Evolutionary conservation across 2,888 invertebrate species (phyloP).

Genomic region (Dusona sp.): DNA sequence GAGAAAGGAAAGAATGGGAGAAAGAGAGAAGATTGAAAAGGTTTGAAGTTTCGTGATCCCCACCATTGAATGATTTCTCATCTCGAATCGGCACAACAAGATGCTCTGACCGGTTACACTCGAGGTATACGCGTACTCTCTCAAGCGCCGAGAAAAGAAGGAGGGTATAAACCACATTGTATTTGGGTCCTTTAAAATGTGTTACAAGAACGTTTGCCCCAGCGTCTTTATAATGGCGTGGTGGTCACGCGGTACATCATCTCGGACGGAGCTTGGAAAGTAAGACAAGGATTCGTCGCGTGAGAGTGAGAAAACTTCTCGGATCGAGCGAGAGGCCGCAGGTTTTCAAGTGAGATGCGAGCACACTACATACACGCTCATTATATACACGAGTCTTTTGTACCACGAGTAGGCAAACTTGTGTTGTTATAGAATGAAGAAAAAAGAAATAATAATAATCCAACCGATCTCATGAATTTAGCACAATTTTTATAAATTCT

Average conservation of each 20-base stretch:
- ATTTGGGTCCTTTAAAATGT: constrained; percentile 78
- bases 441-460: not conserved
- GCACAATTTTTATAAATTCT: not conserved
- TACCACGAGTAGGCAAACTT: constrained; percentile 18
- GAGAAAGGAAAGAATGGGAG: constrained; percentile 18
- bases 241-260: constrained; percentile 67
- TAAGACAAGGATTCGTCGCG: constrained; percentile 76
- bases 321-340: constrained; percentile 47
- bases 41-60: constrained; percentile 52
- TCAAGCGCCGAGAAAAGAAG: constrained; percentile 46
- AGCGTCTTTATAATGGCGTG: constrained; percentile 65
- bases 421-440: not conserved
- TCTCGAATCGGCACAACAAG: constrained; percentile 59
- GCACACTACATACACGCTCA: constrained; percentile 13
- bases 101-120: constrained; percentile 42
- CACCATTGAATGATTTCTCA: constrained; percentile 58
- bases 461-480: not conserved
- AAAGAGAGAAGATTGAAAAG: constrained; percentile 17
- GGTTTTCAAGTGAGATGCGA: constrained; percentile 9
- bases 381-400: constrained; percentile 16
- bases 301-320: constrained; percentile 59
- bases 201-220: constrained; percentile 77
- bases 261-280: constrained; percentile 72
- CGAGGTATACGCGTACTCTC: constrained; percentile 27
- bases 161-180: constrained; percentile 54